phyloP scores from a whole-genome alignment of 2,113 vertebrate genomes.

The Cairina moschata region DNA sequence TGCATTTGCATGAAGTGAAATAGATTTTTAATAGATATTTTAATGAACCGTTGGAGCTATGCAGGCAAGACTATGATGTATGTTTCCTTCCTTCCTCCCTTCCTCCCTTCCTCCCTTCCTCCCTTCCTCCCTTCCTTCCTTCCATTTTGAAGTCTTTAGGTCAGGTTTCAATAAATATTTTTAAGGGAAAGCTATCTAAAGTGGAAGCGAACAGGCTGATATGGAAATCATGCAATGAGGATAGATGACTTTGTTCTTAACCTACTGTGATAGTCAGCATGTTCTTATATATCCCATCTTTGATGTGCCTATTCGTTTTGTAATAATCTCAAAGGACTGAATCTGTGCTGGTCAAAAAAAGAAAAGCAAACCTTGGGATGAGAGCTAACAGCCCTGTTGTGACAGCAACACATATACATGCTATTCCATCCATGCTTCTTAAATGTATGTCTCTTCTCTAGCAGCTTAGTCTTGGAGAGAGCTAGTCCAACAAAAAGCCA shows the following conservation, averaged over 20 bases:
- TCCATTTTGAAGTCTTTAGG: neutral
- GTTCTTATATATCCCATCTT: neutral
- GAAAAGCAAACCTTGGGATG: neutral
- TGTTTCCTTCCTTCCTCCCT: too few species aligned
- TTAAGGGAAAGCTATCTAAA: neutral
- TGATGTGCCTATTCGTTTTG: neutral
- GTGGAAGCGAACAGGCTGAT: neutral
- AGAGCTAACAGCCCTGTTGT: neutral
- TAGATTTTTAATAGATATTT: neutral
- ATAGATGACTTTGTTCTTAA: neutral
- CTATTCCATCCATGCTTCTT: neutral
- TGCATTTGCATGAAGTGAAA: neutral
- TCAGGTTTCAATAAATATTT: neutral
- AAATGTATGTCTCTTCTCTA: neutral
- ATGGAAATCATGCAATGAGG: neutral
- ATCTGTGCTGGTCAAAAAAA: neutral
- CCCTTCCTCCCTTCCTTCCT: too few species aligned
- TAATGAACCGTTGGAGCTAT: neutral
- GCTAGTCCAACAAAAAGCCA: neutral
- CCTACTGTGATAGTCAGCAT: fast-evolving
- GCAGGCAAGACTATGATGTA: neutral
- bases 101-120: neutral
- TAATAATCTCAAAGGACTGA: neutral
- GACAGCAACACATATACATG: fast-evolving
- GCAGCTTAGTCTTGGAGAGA: neutral